These are phyloP conservation scores for Strix aluco DNA, from an alignment of 2,113 vertebrate species.

Conservation along the genomic window DNA sequence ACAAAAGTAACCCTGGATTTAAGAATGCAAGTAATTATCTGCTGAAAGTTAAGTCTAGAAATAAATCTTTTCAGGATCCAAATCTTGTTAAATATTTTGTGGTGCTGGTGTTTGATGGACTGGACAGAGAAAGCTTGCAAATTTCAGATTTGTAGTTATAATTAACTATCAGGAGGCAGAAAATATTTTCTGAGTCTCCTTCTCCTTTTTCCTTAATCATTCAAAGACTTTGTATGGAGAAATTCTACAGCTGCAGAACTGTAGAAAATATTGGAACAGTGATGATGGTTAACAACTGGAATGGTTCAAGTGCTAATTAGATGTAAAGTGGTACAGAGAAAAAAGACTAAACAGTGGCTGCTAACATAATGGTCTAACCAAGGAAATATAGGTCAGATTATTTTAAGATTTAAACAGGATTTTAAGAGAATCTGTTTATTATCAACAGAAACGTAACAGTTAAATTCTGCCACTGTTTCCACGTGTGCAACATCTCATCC, in stretches of 20 bases:
- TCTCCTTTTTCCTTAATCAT: neutral
- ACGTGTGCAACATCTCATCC: neutral
- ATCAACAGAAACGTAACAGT: neutral
- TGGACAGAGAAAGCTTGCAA: neutral
- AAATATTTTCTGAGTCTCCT: neutral
- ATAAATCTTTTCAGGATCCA: slow-evolving; percentile 33
- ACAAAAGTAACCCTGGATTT: slow-evolving; percentile 36
- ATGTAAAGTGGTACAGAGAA: neutral
- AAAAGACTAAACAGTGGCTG: neutral
- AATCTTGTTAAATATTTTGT: slow-evolving; percentile 42
- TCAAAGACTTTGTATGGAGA: neutral
- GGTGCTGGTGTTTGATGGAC: neutral
- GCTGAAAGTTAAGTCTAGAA: slow-evolving; percentile 32
- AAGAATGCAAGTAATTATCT: slow-evolving; percentile 40
- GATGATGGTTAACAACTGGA: neutral
- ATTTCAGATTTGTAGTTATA: neutral
- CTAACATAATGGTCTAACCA: neutral
- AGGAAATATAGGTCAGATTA: neutral
- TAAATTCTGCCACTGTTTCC: neutral
- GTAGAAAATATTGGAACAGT: neutral
- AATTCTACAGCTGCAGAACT: neutral
- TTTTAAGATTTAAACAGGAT: neutral
- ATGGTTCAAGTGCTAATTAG: neutral
- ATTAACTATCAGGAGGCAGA: neutral
- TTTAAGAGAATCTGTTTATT: neutral